These are phyloP conservation scores for Meandrusa payeni DNA, from an alignment of 2,888 invertebrate genomes.

Conservation along the genomic window DNA sequence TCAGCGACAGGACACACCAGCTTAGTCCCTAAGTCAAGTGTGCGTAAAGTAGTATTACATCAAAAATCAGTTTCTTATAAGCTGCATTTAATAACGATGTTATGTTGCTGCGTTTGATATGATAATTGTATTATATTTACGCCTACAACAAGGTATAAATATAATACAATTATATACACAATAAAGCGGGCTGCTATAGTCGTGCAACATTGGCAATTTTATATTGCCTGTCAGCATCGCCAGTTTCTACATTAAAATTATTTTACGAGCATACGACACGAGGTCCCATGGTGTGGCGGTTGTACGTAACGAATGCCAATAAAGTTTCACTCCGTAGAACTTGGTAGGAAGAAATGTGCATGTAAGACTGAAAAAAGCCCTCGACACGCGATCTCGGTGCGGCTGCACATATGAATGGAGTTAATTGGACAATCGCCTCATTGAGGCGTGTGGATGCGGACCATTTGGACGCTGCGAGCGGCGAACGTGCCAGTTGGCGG, in stretches of 20 bases:
- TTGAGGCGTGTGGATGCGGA: constrained; percentile 62
- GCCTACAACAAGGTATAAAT: too few relatives aligned
- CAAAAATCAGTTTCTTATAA: not conserved
- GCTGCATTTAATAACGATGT: constrained; percentile 1
- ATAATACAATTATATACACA: too few relatives aligned
- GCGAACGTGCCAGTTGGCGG: constrained; percentile 68
- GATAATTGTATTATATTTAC: constrained; percentile 8
- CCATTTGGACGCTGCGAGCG: constrained; percentile 59
- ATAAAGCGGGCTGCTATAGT: constrained; percentile 8
- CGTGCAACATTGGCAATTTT: constrained; percentile 16
- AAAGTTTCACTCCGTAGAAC: constrained; percentile 44
- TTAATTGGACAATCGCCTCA: constrained; percentile 71
- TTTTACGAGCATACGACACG: constrained; percentile 19
- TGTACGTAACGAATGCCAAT: constrained; percentile 31
- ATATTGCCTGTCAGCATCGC: constrained; percentile 23
- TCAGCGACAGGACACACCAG: too few relatives aligned
- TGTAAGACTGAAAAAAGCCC: constrained; percentile 54
- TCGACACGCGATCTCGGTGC: constrained; percentile 49
- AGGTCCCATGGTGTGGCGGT: constrained; percentile 11
- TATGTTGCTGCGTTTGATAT: too few relatives aligned
- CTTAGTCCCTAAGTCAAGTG: too few relatives aligned
- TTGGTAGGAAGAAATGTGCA: constrained; percentile 45
- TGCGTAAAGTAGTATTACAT: too few relatives aligned
- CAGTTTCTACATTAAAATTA: constrained; percentile 23
- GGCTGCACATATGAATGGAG: constrained; percentile 67